Conservation (phyloP, 1,140 invertebrate species). For the Saxidomus purpurata region DNA sequence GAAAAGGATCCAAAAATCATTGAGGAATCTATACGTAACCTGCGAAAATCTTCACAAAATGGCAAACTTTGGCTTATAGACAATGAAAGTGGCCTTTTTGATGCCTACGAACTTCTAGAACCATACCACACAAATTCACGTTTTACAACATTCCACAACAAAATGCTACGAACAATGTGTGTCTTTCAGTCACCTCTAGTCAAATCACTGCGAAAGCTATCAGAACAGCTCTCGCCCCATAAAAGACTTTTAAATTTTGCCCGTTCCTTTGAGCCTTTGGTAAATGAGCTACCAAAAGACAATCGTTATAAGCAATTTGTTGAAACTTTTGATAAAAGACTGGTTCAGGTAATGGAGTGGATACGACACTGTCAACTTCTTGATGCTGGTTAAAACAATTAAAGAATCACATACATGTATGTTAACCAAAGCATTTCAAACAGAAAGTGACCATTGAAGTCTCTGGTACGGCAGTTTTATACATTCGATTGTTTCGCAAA, state of each 20-base stretch:
- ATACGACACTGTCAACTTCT: conserved; percentile 73
- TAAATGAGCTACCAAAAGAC: conserved; percentile 72
- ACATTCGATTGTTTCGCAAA: too few relatives aligned
- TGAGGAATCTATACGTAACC: conserved; percentile 85
- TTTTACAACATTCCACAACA: conserved; percentile 84
- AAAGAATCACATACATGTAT: background rate
- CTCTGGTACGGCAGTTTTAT: background rate
- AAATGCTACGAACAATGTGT: conserved; percentile 85
- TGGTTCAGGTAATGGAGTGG: conserved; percentile 77
- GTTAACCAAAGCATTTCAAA: background rate
- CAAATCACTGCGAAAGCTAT: conserved; percentile 75
- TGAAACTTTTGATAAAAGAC: conserved; percentile 74
- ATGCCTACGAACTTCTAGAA: conserved; percentile 86
- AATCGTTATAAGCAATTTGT: conserved; percentile 70
- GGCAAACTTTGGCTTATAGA: conserved; percentile 86
- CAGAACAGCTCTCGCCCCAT: conserved; percentile 65
- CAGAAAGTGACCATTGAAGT: background rate
- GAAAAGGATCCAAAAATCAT: conserved; percentile 83
- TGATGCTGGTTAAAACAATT: background rate
- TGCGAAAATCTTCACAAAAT: conserved; percentile 80
- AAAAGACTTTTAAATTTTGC: conserved; percentile 73
- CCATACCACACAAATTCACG: conserved; percentile 62
- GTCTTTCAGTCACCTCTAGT: conserved; percentile 84
- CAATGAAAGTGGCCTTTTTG: conserved; percentile 87
- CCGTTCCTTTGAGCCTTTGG: conserved; percentile 72